Base-by-base conservation (phyloP, 1,140 invertebrate species). In the Lordiphosa collinella region DNA sequence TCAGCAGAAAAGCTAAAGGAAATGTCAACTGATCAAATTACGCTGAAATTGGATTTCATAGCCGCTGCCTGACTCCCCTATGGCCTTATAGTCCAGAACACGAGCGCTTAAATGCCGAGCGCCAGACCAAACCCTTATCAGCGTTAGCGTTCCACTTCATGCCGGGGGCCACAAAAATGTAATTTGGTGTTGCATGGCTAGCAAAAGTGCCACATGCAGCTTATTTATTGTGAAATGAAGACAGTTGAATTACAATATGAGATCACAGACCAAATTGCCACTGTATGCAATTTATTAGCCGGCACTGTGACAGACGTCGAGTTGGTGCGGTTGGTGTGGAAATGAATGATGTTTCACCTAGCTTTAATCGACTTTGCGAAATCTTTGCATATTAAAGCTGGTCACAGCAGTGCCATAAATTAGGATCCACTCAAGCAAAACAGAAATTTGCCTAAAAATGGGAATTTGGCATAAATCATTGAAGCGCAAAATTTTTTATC, bases 1-100 rank as follows among this genome's bases (percentile, higher is more conserved):
- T 36, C 50, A 54, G 37, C 40, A 34, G 18, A 41, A 65, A 58
- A 48, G 38, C 54, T 32, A 61, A 57, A 41, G 48, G 36, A 72
- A 69, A 82, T 84, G 78, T 78, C 76, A 78, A 72, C 67, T 78
- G 78, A 82, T 82, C 76, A 61, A 74, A 82, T 84, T 82, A 73
- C 60, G 56, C 25, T 78, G 56, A 68, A 82, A 82, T 69, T 84
- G 60, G 78, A 84, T 84, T 84, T 72, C 54, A 61, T 62, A 41
- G 43, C 49, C 49, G 29, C n/a, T n/a, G n/a, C n/a, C n/a, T n/a
- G 40, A 37, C 36, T 16, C 36, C 13, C 12, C 14, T 14, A 14
- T 14, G 14, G 40, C 36, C 32, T 32, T 11, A 5, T 11, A 6
- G 34, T 41, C 10, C 29, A 38, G 22, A 25, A 41, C 48, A 34